Conservation (phyloP, 1,140 invertebrate species). For the Apocrypta bakeri region DNA sequence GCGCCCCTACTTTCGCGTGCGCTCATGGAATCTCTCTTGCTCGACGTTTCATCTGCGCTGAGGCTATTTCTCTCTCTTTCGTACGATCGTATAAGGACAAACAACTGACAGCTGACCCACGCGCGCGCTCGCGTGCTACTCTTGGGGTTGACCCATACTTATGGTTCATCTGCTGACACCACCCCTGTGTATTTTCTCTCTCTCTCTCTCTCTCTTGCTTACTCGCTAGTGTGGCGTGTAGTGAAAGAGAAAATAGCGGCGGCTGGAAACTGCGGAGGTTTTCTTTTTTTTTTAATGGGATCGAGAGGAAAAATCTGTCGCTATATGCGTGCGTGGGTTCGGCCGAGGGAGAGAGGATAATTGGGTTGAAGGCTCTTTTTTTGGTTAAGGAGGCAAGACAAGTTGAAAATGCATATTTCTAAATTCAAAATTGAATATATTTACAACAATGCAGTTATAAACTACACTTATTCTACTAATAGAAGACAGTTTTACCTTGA, state of each 20-base stretch:
- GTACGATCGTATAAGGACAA: slow-evolving; percentile 63
- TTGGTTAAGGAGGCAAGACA: too few species aligned
- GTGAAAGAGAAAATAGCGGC: background rate
- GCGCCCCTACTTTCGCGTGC: background rate
- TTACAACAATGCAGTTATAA: too few species aligned
- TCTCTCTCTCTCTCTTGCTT: slow-evolving; percentile 16
- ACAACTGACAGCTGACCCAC: slow-evolving; percentile 68
- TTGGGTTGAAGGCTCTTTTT: too few species aligned
- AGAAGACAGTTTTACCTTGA: too few species aligned
- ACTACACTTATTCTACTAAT: too few species aligned
- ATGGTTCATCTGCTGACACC: slow-evolving; percentile 72
- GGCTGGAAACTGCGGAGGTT: too few species aligned
- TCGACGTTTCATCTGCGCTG: background rate
- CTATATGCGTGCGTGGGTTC: too few species aligned
- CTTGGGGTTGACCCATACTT: slow-evolving; percentile 70
- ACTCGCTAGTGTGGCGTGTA: slow-evolving; percentile 3
- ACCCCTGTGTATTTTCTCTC: slow-evolving; percentile 57
- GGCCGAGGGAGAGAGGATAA: too few species aligned
- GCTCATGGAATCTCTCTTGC: background rate
- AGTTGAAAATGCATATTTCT: too few species aligned
- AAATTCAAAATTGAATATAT: too few species aligned
- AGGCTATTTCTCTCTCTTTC: background rate
- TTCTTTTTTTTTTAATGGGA: too few species aligned
- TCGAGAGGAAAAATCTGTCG: too few species aligned
- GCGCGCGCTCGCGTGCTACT: slow-evolving; percentile 60